These are phyloP conservation scores for Sthenelais limicola DNA, from an alignment of 2,888 invertebrate genomes.

Conservation along the genomic window DNA sequence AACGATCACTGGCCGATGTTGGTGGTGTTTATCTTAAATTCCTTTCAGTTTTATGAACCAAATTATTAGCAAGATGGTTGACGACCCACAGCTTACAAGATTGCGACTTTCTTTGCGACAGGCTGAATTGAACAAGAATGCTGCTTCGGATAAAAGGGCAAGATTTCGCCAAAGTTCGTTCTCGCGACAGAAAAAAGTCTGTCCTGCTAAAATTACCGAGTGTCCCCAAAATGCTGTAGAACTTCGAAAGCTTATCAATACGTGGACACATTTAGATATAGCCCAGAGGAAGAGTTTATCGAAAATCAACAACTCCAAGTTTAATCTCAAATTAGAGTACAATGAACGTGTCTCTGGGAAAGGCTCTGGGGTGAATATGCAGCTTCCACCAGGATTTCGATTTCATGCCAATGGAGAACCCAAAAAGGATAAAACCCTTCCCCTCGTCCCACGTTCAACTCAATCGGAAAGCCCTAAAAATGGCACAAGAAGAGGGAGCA, in stretches of 20 bases:
- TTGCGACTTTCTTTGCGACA: too few species aligned
- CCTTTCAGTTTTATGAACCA: too few species aligned
- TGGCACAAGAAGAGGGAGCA: not conserved
- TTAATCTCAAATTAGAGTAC: not conserved
- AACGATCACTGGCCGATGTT: too few species aligned
- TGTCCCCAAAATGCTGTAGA: slow-evolving; percentile 17
- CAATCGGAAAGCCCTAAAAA: not conserved
- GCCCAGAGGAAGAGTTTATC: not conserved
- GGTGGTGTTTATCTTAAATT: too few species aligned
- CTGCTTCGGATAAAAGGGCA: too few species aligned
- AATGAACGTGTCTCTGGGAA: not conserved
- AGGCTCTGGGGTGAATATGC: not conserved
- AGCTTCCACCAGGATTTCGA: slow-evolving; percentile 17
- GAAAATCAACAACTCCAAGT: slow-evolving; percentile 5
- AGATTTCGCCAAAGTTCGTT: too few species aligned
- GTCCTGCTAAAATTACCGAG: not conserved
- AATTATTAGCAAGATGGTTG: too few species aligned
- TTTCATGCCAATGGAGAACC: slow-evolving; percentile 14
- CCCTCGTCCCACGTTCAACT: not conserved
- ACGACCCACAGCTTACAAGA: too few species aligned
- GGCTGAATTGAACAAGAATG: too few species aligned
- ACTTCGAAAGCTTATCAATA: slow-evolving; percentile 9
- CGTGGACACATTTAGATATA: not conserved
- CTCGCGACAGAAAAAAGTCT: not conserved
- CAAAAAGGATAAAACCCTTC: not conserved